phyloP scores from a whole-genome alignment of 2,888 invertebrate genomes.

The Plagodis dolabraria region DNA sequence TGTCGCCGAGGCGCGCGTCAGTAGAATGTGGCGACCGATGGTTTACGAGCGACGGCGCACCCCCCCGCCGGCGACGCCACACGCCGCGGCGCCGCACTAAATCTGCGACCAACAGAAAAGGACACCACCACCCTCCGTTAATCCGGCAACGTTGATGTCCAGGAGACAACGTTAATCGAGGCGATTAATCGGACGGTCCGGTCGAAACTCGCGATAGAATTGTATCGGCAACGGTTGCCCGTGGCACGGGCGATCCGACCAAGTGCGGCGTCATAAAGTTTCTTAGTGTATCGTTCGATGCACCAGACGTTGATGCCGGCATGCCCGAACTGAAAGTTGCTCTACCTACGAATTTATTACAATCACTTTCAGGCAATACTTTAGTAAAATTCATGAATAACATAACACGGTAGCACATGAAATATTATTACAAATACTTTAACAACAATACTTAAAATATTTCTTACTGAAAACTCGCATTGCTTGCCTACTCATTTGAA shows the following conservation, averaged over 20 bases:
- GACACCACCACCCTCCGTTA: constrained; percentile 80
- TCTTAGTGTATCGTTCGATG: constrained; percentile 84
- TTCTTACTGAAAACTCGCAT: no score
- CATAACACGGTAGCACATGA: no score
- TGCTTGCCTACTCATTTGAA: no score
- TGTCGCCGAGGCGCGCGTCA: constrained; percentile 84
- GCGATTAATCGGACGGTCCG: constrained; percentile 79
- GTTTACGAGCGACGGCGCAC: constrained; percentile 82
- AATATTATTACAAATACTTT: no score
- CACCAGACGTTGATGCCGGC: constrained; percentile 81
- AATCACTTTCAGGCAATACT: not conserved
- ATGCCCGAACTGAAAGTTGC: constrained; percentile 59
- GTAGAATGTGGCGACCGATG: constrained; percentile 83
- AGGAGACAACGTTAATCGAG: constrained; percentile 78
- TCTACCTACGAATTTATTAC: constrained; percentile 52
- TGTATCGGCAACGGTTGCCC: constrained; percentile 74
- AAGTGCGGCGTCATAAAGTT: constrained; percentile 84
- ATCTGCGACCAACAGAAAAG: constrained; percentile 82
- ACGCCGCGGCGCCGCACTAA: constrained; percentile 84
- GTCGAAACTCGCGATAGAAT: constrained; percentile 73
- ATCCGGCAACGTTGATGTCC: constrained; percentile 79
- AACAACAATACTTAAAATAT: no score
- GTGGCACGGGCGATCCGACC: constrained; percentile 74
- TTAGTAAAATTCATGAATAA: not conserved
- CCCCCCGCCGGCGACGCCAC: constrained; percentile 75